Base-by-base conservation (phyloP, 2,888 invertebrate genomes). In the Drosophila greeni region DNA sequence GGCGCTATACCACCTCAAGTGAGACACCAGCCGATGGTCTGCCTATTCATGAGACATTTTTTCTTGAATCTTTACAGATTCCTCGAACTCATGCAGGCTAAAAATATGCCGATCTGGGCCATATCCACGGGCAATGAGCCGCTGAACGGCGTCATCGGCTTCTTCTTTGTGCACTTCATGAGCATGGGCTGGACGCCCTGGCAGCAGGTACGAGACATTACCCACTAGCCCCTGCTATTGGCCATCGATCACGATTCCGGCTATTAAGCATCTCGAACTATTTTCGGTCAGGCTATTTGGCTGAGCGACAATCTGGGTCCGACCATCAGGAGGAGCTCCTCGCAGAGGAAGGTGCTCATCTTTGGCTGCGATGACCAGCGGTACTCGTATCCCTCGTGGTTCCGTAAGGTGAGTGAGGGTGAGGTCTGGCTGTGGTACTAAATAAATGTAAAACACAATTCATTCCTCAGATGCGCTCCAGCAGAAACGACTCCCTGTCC, bases 81-180 rank as follows among this genome's bases (percentile, higher is more conserved):
- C 89, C 89, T 97, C 57, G 92, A 95, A 80, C 92, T 91, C 70
- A 97, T 97, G 88, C 90, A 91, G 70, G 90, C 92, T 60, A 89
- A 92, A 40, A 92, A 92, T 54, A 89, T 92, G 67, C 88, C 91
- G 33, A 92, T 95, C 77, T 98, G 97, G 97, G 95, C 93, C 1
- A 89, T 97, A 54, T 95, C 97, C 6, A 94, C 95, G 0, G 95
- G 96, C 53, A 98, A 97, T 88, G 97, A 98, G 88, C 97, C 97
- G 1, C 85, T 92, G n/a, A 93, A 93, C 85, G 93, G 93, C 49
- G 89, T 92, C 42, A 76, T 92, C 8, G 91, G 92, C 0, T 79
- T 91, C 65, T 89, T 89, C 6, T 87, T 88, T 70, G 73, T 89
- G 39, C 86, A 89, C 16, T 95, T 96, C 86, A 95, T 95, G 87